Conservation (phyloP, 2,113 vertebrate species). For the Dicentrarchus labrax region DNA sequence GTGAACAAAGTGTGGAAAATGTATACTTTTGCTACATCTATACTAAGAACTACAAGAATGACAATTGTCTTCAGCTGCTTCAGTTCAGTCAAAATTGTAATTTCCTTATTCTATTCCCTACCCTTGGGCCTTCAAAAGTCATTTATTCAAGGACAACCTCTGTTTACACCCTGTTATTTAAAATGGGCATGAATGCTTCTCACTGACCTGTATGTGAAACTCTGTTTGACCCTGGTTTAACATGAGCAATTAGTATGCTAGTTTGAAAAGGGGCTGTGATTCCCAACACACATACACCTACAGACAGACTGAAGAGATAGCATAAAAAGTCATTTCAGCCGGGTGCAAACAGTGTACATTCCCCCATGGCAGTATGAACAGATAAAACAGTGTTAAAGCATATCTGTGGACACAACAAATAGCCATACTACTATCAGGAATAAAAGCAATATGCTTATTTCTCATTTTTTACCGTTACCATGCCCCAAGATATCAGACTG, state of each 20-base stretch:
- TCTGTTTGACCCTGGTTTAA: slow-evolving; percentile 70
- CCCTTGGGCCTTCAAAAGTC: not conserved
- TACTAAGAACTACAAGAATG: too few relatives aligned
- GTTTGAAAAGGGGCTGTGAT: slow-evolving; percentile 34
- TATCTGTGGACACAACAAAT: slow-evolving; percentile 60
- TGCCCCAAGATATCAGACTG: slow-evolving; percentile 12
- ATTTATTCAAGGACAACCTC: not conserved
- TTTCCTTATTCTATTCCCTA: not conserved
- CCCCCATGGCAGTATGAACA: slow-evolving; percentile 54
- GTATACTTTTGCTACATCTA: not conserved
- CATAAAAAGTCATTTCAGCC: slow-evolving; percentile 29
- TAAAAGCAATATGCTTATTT: slow-evolving; percentile 23
- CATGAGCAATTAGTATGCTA: not conserved
- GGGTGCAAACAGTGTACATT: slow-evolving; percentile 45
- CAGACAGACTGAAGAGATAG: slow-evolving; percentile 35
- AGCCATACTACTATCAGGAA: slow-evolving; percentile 35
- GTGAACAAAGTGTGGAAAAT: not conserved
- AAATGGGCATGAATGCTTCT: not conserved
- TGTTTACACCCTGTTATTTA: not conserved
- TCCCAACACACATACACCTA: slow-evolving; percentile 46
- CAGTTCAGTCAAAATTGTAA: too few relatives aligned
- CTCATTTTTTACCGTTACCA: slow-evolving; percentile 1
- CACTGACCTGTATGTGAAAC: not conserved
- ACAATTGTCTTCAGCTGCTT: too few relatives aligned
- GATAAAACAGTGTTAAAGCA: slow-evolving; percentile 59